These are phyloP conservation scores for Conistra vaccinii DNA, from an alignment of 2,888 invertebrate genomes.

Conservation along the genomic window DNA sequence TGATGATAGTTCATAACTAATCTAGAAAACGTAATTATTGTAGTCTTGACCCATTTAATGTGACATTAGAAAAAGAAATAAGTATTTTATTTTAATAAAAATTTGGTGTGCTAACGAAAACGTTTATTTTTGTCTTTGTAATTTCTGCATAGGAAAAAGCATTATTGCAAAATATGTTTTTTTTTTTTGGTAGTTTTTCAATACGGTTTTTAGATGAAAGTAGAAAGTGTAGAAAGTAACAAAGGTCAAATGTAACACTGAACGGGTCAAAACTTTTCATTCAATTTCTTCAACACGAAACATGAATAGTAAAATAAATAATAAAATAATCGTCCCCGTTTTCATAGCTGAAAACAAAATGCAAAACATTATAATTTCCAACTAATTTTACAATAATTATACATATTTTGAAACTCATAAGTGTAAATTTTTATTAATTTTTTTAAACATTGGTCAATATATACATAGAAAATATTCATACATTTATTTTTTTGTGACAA, in stretches of 20 bases:
- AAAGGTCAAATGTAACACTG: conserved; percentile 20
- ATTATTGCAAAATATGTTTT: not conserved
- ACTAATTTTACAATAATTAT: conserved; percentile 38
- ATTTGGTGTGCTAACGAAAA: not conserved
- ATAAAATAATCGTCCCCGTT: conserved; percentile 1
- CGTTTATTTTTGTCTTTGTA: not conserved
- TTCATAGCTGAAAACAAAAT: conserved; percentile 43
- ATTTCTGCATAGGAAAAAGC: not conserved
- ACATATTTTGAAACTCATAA: conserved; percentile 22
- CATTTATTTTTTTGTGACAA: conserved; percentile 39
- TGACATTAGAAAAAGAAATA: not conserved
- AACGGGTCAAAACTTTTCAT: conserved; percentile 28
- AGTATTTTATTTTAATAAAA: conserved; percentile 3
- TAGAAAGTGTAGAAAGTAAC: not conserved
- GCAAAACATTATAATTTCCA: conserved; percentile 27
- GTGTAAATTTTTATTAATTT: conserved; percentile 13
- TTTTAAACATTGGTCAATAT: conserved; percentile 57
- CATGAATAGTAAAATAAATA: conserved; percentile 37
- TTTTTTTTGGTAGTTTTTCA: not conserved
- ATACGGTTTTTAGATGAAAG: not conserved
- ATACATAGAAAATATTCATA: conserved; percentile 56
- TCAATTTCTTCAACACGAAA: conserved; percentile 25
- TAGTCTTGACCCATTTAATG: conserved; percentile 46
- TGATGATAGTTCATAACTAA: conserved; percentile 73
- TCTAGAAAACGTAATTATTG: conserved; percentile 69